phyloP scores from a whole-genome alignment of 1,140 invertebrate species.

The Platorchestia sp. region DNA sequence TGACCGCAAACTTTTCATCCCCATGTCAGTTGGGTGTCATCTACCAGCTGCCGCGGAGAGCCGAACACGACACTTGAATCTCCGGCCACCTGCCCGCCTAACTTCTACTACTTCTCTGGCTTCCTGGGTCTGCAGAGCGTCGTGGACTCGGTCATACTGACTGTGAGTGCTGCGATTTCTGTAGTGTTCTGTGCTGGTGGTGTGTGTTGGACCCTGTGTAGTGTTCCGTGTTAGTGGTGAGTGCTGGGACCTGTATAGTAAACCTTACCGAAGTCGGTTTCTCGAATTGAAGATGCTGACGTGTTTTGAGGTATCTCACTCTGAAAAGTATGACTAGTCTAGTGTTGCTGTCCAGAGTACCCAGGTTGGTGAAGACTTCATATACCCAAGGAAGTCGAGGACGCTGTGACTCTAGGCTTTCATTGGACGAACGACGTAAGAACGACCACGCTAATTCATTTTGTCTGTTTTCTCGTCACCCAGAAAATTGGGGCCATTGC shows the following conservation, averaged over 20 bases:
- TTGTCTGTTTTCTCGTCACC: background rate
- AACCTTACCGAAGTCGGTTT: too few species aligned
- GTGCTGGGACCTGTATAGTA: background rate
- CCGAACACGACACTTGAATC: background rate
- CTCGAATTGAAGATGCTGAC: too few species aligned
- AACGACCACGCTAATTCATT: background rate
- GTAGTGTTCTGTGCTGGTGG: background rate
- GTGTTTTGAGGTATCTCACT: too few species aligned
- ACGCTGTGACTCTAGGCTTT: background rate
- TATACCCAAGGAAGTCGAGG: background rate
- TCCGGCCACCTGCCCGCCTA: background rate
- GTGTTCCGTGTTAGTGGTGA: background rate
- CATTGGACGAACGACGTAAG: background rate
- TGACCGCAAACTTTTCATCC: background rate
- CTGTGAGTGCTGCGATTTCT: background rate
- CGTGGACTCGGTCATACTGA: background rate
- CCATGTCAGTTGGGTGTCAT: background rate
- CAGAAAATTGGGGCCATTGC: too few species aligned
- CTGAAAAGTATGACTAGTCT: too few species aligned
- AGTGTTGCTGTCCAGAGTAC: background rate
- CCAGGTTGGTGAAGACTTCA: background rate
- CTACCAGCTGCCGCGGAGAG: background rate
- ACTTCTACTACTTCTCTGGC: constrained; percentile 16
- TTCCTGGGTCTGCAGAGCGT: constrained; percentile 15
- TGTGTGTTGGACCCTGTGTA: background rate